Percentiles rank a stretch among this genome's conserved stretches.
phyloP scores from a whole-genome alignment of 2,797 vertebrate species.

The Hemitrygon akajei region DNA sequence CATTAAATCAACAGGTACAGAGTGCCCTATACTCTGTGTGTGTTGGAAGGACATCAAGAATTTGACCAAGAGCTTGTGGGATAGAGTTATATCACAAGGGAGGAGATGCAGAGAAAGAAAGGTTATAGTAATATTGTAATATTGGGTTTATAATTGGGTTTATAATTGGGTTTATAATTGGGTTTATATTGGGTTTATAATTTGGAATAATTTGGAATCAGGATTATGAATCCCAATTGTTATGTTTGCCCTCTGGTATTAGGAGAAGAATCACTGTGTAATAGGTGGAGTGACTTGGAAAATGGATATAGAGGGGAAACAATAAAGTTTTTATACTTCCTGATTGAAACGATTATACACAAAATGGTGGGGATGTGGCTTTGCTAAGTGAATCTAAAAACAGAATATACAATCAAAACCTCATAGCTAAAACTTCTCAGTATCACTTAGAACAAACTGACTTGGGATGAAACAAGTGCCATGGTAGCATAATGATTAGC shows the following conservation, averaged over 20 bases:
- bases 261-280: neutral
- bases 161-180: neutral
- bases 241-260: neutral
- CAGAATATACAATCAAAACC: neutral
- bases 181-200: neutral
- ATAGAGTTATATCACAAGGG: neutral
- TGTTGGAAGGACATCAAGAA: neutral
- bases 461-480: neutral
- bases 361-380: neutral
- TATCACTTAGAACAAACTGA: neutral
- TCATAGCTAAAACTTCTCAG: neutral
- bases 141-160: neutral
- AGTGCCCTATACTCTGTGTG: neutral
- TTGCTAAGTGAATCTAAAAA: neutral
- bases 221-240: neutral
- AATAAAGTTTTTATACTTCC: neutral
- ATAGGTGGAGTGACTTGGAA: neutral
- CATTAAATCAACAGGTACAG: neutral
- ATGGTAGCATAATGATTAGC: too few species aligned
- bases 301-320: neutral
- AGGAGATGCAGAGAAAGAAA: neutral
- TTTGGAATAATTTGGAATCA: neutral
- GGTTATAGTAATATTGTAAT: neutral
- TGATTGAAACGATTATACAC: neutral
- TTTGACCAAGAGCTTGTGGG: neutral